Conservation (phyloP, 2,888 invertebrate genomes). For the Hypsopygia costalis region DNA sequence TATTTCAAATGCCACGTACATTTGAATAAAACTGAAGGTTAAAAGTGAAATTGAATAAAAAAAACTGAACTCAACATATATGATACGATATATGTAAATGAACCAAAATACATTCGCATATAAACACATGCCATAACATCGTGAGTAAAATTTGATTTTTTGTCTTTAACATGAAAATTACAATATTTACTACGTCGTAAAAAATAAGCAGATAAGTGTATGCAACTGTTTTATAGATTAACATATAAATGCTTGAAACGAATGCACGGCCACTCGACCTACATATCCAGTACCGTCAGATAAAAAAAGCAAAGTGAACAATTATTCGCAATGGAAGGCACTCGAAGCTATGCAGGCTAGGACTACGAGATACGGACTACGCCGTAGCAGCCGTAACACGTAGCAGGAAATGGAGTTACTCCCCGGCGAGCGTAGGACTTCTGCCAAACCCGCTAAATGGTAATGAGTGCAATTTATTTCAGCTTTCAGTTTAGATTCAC, state of each 20-base stretch:
- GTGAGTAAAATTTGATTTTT: too few relatives aligned
- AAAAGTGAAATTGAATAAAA: slow-evolving; percentile 1
- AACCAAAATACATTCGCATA: too few relatives aligned
- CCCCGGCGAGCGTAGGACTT: slow-evolving; percentile 54
- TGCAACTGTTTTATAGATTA: slow-evolving; percentile 7
- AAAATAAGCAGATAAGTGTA: not conserved
- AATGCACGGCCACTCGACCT: slow-evolving; percentile 36
- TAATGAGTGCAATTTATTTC: slow-evolving; percentile 61
- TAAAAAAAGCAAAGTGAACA: slow-evolving; percentile 45
- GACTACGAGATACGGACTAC: slow-evolving; percentile 36
- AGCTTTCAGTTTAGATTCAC: slow-evolving; percentile 25
- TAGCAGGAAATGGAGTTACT: slow-evolving; percentile 69
- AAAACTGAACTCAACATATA: too few relatives aligned
- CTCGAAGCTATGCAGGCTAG: slow-evolving; percentile 50
- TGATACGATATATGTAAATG: too few relatives aligned
- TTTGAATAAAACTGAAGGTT: slow-evolving; percentile 7
- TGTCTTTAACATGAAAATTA: too few relatives aligned
- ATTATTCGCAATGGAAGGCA: slow-evolving; percentile 54
- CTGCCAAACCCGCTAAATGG: slow-evolving; percentile 64
- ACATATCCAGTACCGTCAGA: slow-evolving; percentile 37
- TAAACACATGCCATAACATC: too few relatives aligned
- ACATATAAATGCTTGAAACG: slow-evolving; percentile 15
- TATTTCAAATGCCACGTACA: slow-evolving; percentile 19
- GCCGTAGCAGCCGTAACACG: slow-evolving; percentile 64
- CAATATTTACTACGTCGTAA: too few relatives aligned